Base-by-base conservation (phyloP, 2,888 invertebrate species). In the Strigamia maritima region DNA sequence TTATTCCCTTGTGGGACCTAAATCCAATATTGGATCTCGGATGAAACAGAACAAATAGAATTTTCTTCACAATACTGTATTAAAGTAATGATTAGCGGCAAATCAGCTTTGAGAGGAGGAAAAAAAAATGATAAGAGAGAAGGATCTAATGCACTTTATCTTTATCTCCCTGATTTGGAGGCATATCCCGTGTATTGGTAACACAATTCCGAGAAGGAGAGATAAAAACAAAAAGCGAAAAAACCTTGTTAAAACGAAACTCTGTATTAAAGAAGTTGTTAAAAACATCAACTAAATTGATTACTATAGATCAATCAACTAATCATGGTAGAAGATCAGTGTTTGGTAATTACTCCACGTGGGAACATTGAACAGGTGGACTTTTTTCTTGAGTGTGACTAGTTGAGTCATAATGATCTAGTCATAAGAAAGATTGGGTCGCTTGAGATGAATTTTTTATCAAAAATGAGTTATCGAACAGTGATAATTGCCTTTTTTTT, bases 1-100 rank as follows among this genome's bases (percentile, higher is more conserved):
- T 10, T 44, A 44, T 44, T 44, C 44, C 44, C 44, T 44, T 2
- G 44, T 44, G 44, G 14, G 16, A 44, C 12, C 75, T 12, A 75
- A 75, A 75, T 75, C 75, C 75, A 75, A 75, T 75, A 75, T 75
- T 75, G 26, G 75, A 16, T 16, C 31, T 19, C 19, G 75, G 75
- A 28, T 75, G 35, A 75, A 75, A 75, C 75, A 75, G 44, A 44
- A 75, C 75, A 75, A 75, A 75, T 75, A 75, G 75, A 75, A 75
- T 75, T 75, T 75, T 31, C 75, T 75, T 28, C 28, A 35, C 75
- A 75, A 75, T 75, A 75, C 75, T 28, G 75, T 75, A 75, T 75
- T 75, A 75, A 75, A 75, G 26, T 75, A 26, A 35, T 75, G 75
- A 75, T 75, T 75, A 75, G 75, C 75, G 75, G 75, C 19, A 75